Evolutionary conservation across 2,797 vertebrate species (phyloP).

Genomic region (Pteronotus mesoamericanus): DNA sequence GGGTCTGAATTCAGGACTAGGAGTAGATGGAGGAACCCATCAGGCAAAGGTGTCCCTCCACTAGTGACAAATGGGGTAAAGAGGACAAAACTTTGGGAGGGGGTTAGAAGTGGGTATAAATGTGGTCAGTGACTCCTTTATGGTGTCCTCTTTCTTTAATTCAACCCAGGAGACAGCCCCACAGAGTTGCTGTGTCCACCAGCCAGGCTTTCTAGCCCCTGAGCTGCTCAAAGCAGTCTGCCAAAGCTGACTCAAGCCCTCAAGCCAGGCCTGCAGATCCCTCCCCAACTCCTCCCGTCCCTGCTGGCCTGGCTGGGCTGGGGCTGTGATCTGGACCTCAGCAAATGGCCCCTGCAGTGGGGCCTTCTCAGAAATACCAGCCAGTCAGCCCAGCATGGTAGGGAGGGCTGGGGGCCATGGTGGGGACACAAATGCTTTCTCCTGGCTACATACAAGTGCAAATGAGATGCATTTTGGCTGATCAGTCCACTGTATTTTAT

Average conservation of each 20-base stretch:
- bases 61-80: neutral
- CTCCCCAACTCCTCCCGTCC: no score
- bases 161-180: neutral
- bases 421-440: neutral
- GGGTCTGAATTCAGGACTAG: neutral
- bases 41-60: neutral
- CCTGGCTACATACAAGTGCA: constrained; percentile 35
- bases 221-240: neutral
- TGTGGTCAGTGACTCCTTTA: neutral
- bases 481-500: constrained; percentile 45
- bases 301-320: neutral
- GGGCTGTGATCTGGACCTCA: neutral
- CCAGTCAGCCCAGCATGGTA: neutral
- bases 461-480: constrained; percentile 57
- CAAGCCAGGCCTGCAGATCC: neutral
- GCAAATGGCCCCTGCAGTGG: neutral
- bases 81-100: neutral
- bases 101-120: neutral
- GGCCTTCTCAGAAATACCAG: constrained; percentile 31
- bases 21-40: neutral
- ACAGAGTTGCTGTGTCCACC: no score
- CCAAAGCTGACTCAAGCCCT: neutral
- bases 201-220: neutral
- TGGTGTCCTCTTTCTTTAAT: neutral
- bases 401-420: neutral